Percentiles rank a stretch among this genome's conserved stretches.
phyloP scores from a whole-genome alignment of 1,140 invertebrate species.

The Nymphalis io region DNA sequence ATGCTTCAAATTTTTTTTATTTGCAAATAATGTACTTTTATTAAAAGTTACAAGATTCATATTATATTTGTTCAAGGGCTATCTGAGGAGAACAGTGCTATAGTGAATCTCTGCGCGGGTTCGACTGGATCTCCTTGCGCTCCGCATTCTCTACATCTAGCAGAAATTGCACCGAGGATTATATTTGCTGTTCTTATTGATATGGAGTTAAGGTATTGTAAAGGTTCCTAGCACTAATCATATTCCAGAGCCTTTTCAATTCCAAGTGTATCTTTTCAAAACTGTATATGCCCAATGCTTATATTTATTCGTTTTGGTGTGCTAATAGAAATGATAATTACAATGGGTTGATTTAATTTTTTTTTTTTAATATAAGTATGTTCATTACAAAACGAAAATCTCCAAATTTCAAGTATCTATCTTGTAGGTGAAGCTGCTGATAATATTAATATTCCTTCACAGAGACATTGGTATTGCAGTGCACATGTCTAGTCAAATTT shows the following conservation, averaged over 20 bases:
- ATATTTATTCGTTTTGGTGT: no score
- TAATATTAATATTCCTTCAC: slow-evolving; percentile 28
- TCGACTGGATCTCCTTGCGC: slow-evolving; percentile 49
- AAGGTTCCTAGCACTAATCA: background rate
- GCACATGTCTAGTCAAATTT: slow-evolving; percentile 63
- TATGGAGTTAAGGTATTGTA: slow-evolving; percentile 62
- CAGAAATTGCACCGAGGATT: slow-evolving; percentile 59
- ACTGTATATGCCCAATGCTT: no score
- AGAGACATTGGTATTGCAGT: slow-evolving; percentile 66
- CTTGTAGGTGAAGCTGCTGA: no score
- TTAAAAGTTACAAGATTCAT: slow-evolving; percentile 9
- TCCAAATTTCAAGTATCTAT: no score
- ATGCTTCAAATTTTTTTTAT: no score
- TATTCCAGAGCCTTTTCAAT: no score
- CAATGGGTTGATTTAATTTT: no score
- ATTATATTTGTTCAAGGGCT: slow-evolving; percentile 52
- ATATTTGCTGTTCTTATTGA: slow-evolving; percentile 58
- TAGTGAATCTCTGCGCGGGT: slow-evolving; percentile 62
- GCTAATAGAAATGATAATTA: no score
- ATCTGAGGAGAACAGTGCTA: slow-evolving; percentile 68
- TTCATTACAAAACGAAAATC: background rate
- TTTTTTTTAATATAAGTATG: no score
- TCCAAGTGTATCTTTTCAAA: no score
- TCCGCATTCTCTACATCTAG: slow-evolving; percentile 64
- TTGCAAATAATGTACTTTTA: background rate